Evolutionary conservation across 2,888 invertebrate genomes (phyloP).

Genomic region (Poecilobothrus nobilitatus): DNA sequence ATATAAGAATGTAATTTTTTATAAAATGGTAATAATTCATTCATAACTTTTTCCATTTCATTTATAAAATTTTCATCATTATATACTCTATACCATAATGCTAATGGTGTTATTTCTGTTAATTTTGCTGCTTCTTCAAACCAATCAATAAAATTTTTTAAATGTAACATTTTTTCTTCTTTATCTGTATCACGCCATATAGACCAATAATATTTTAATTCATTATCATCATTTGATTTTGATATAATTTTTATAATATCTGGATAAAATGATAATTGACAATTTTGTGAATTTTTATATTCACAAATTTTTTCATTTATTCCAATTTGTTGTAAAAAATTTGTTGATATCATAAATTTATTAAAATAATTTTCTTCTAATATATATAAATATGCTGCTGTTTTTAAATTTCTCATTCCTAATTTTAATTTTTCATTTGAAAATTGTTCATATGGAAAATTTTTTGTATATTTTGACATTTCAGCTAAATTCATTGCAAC

Average conservation of each 20-base stretch:
- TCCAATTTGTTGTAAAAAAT: conserved; percentile 33
- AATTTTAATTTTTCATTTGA: conserved; percentile 27
- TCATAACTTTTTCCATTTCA: conserved; percentile 43
- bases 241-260: conserved; percentile 24
- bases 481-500: conserved; percentile 37
- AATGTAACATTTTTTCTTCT: conserved; percentile 36
- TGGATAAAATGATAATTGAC: conserved; percentile 34
- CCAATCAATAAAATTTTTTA: conserved; percentile 34
- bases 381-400: conserved; percentile 32
- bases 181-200: conserved; percentile 27
- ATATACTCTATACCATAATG: conserved; percentile 35
- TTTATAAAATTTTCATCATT: conserved; percentile 31
- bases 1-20: conserved; percentile 73
- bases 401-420: conserved; percentile 33
- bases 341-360: conserved; percentile 34
- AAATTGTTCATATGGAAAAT: conserved; percentile 35
- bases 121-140: conserved; percentile 32
- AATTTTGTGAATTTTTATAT: conserved; percentile 27
- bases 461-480: conserved; percentile 49
- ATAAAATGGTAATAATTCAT: conserved; percentile 56
- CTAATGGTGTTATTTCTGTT: conserved; percentile 19
- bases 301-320: conserved; percentile 50
- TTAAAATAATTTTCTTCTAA: conserved; percentile 38
- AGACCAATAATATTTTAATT: conserved; percentile 25
- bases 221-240: conserved; percentile 22